These are phyloP conservation scores for Enteromius unitaeniatus DNA, from an alignment of 2,797 vertebrate genomes.

Conservation along the genomic window DNA sequence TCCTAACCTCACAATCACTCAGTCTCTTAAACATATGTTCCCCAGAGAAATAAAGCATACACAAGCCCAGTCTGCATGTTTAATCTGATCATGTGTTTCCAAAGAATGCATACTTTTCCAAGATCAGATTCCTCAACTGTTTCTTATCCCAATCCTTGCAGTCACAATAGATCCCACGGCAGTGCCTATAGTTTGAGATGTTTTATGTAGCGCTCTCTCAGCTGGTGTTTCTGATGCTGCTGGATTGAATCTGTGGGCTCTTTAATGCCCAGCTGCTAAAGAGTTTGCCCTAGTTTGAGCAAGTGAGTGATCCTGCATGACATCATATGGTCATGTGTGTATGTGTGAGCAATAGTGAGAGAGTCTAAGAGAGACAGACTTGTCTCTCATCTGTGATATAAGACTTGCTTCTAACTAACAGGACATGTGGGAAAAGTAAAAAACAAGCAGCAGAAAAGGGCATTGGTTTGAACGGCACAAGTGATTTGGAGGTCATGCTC, in stretches of 20 bases:
- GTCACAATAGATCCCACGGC: neutral
- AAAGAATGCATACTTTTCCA: conserved; percentile 29
- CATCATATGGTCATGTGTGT: conserved; percentile 6
- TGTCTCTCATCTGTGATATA: conserved; percentile 16
- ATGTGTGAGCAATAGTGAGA: neutral
- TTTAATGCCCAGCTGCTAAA: conserved; percentile 21
- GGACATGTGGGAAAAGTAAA: conserved; percentile 2
- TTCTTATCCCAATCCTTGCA: conserved; percentile 13
- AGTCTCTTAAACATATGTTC: neutral
- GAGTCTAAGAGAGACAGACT: conserved; percentile 4
- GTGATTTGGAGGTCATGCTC: neutral
- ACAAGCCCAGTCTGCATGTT: neutral
- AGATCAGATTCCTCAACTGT: conserved; percentile 18
- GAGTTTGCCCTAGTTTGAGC: conserved; percentile 30
- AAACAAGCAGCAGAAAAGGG: neutral
- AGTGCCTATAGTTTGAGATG: neutral
- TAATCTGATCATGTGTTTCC: conserved; percentile 29
- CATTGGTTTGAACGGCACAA: conserved; percentile 4
- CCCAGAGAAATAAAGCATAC: conserved; percentile 24
- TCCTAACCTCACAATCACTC: conserved; percentile 32
- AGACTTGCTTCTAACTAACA: conserved; percentile 7
- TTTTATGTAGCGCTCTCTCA: conserved; percentile 2
- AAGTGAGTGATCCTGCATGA: conserved; percentile 20
- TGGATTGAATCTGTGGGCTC: conserved; percentile 9
- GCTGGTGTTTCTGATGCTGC: conserved; percentile 21